Evolutionary conservation across 2,888 invertebrate genomes (phyloP).

Genomic region (Gryllus longicercus): DNA sequence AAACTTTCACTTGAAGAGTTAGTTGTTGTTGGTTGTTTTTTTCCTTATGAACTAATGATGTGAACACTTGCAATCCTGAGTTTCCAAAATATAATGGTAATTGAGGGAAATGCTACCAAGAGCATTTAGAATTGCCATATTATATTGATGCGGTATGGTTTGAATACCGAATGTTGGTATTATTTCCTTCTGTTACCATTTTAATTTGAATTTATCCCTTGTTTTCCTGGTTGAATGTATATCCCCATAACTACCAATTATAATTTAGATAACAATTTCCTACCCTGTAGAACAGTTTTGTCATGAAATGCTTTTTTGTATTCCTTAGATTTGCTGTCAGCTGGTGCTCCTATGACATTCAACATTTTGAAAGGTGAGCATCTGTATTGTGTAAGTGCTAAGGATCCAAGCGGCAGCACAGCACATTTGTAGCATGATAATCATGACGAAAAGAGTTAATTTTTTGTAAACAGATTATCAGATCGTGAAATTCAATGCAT

Average conservation of each 20-base stretch:
- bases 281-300: conserved; percentile 33
- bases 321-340: conserved; percentile 68
- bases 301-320: conserved; percentile 35
- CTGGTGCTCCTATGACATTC: conserved; percentile 79
- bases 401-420: conserved; percentile 23
- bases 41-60: too few relatives aligned
- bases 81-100: too few relatives aligned
- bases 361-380: conserved; percentile 80
- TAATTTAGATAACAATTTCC: conserved; percentile 26
- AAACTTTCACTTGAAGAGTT: too few relatives aligned
- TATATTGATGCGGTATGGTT: too few relatives aligned
- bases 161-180: too few relatives aligned
- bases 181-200: too few relatives aligned
- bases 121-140: too few relatives aligned
- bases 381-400: conserved; percentile 36
- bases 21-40: too few relatives aligned
- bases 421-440: conserved; percentile 30
- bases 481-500: background rate
- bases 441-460: background rate
- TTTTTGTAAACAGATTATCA: background rate
- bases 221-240: conserved; percentile 12
- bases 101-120: too few relatives aligned
- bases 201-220: background rate
- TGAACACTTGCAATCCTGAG: too few relatives aligned
- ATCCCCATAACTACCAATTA: conserved; percentile 18